phyloP scores from a whole-genome alignment of 2,888 invertebrate species.

The Phania funesta region DNA sequence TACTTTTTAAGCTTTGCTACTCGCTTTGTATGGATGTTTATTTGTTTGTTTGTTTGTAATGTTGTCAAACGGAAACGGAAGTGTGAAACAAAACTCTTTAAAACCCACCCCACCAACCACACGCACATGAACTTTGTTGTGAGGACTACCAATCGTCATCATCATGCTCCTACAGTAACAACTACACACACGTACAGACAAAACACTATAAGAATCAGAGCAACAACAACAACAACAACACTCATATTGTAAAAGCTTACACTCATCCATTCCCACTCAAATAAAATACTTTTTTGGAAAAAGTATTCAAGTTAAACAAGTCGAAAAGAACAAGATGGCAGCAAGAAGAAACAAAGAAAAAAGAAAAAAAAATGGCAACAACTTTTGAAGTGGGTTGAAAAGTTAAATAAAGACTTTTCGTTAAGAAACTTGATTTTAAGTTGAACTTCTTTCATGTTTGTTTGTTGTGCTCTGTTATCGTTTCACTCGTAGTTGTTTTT shows the following conservation, averaged over 20 bases:
- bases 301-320: constrained; percentile 43
- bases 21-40: constrained; percentile 2
- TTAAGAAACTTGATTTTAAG: constrained; percentile 61
- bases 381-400: constrained; percentile 64
- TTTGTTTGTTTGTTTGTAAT: not conserved
- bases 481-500: not conserved
- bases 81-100: constrained; percentile 69
- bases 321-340: constrained; percentile 51
- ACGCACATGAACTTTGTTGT: constrained; percentile 52
- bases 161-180: constrained; percentile 31
- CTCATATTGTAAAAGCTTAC: constrained; percentile 64
- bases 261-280: constrained; percentile 41
- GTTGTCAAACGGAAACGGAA: constrained; percentile 69
- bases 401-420: constrained; percentile 65
- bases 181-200: constrained; percentile 15
- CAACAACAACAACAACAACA: constrained; percentile 41
- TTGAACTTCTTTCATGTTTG: constrained; percentile 45
- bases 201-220: too few relatives aligned
- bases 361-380: constrained; percentile 55
- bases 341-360: constrained; percentile 27
- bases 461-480: too few relatives aligned
- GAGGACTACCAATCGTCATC: constrained; percentile 60
- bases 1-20: constrained; percentile 34
- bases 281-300: constrained; percentile 14
- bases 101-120: constrained; percentile 53